Percentiles rank a stretch among this genome's conserved stretches.
Conservation (phyloP, 2,797 vertebrate genomes). For the Danio jaintianensis region DNA sequence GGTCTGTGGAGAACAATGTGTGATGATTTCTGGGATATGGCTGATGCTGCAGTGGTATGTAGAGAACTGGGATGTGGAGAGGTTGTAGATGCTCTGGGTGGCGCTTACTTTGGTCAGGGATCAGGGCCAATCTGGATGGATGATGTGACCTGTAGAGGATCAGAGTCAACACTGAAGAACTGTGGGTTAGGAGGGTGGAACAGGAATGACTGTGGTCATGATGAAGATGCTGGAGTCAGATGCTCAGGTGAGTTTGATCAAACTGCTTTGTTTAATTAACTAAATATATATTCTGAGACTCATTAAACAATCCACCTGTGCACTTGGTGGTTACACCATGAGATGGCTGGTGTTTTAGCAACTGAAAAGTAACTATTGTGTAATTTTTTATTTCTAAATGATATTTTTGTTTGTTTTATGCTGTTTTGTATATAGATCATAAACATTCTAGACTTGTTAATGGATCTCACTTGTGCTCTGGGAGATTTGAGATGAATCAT, state of each 20-base stretch:
- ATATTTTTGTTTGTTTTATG: too few relatives aligned
- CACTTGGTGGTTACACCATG: too few relatives aligned
- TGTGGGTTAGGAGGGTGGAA: constrained; percentile 62
- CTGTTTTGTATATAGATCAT: too few relatives aligned
- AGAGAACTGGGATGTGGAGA: constrained; percentile 15
- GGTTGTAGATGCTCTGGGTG: background rate
- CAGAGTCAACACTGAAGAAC: constrained; percentile 52
- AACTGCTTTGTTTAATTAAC: too few relatives aligned
- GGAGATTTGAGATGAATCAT: constrained; percentile 60
- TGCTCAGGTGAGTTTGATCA: too few relatives aligned
- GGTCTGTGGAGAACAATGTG: constrained; percentile 8
- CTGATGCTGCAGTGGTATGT: constrained; percentile 3
- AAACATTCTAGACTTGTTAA: too few relatives aligned
- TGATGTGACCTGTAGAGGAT: constrained; percentile 58
- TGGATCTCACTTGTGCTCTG: constrained; percentile 39
- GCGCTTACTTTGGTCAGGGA: constrained; percentile 61
- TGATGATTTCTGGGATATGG: rapidly evolving
- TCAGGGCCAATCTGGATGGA: constrained; percentile 59
- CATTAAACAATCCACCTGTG: too few relatives aligned
- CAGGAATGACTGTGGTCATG: constrained; percentile 68
- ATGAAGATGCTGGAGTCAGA: constrained; percentile 67
- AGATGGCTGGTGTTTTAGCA: too few relatives aligned
- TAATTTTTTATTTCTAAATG: too few relatives aligned
- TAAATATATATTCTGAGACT: too few relatives aligned
- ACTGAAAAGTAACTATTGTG: too few relatives aligned